Conservation (phyloP, 2,888 invertebrate genomes). For the Ctena decussata region DNA sequence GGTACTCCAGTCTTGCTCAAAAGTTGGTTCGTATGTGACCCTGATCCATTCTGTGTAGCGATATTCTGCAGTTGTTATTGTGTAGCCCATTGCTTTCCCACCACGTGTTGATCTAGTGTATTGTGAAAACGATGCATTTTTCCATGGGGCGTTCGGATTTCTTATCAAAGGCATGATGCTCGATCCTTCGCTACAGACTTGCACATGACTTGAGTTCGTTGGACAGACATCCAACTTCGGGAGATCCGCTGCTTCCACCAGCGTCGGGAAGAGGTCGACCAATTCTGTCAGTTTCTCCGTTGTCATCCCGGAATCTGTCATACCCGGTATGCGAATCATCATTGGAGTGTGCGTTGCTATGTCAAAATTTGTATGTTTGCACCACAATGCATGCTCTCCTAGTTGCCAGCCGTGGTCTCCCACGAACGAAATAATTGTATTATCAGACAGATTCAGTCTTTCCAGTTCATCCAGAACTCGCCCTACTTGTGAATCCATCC, state of each 20-base stretch:
- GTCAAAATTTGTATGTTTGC: slow-evolving; percentile 72
- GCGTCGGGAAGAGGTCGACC: slow-evolving; percentile 74
- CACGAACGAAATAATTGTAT: slow-evolving; percentile 62
- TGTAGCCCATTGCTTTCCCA: slow-evolving; percentile 64
- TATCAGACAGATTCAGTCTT: slow-evolving; percentile 53
- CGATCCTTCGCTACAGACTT: slow-evolving; percentile 68
- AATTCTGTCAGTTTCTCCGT: slow-evolving; percentile 66
- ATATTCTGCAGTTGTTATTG: slow-evolving; percentile 60
- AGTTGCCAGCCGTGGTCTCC: neutral
- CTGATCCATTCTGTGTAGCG: slow-evolving; percentile 75
- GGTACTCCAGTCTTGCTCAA: slow-evolving; percentile 54
- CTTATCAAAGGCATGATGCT: slow-evolving; percentile 67
- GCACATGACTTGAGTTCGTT: slow-evolving; percentile 38
- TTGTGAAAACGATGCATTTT: no score
- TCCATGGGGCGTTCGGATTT: slow-evolving; percentile 31
- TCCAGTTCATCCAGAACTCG: slow-evolving; percentile 58
- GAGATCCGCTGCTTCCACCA: slow-evolving; percentile 70
- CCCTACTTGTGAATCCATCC: slow-evolving; percentile 66
- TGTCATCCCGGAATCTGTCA: slow-evolving; percentile 54
- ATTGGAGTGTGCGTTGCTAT: slow-evolving; percentile 74
- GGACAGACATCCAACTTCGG: slow-evolving; percentile 54
- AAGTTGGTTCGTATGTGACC: slow-evolving; percentile 40
- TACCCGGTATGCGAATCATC: slow-evolving; percentile 70
- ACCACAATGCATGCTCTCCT: neutral
- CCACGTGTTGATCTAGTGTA: neutral